A percentile compares a stretch with the other conserved stretches of the same genome.
phyloP scores from a whole-genome alignment of 92 coral and sea anemone genomes.

The Paragorgia papillata region DNA sequence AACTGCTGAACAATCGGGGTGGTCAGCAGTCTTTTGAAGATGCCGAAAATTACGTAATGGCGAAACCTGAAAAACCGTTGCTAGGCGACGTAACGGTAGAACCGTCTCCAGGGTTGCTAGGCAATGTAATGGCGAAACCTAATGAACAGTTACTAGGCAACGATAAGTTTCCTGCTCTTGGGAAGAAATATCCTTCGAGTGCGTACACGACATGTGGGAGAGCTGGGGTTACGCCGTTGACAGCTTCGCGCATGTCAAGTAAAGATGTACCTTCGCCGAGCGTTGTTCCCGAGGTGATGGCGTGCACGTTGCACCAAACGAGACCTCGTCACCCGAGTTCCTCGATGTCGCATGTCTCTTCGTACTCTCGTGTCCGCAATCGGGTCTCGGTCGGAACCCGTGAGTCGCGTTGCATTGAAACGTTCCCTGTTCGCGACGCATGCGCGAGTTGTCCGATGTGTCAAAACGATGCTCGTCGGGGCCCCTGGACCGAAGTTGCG shows the following conservation, averaged over 20 bases:
- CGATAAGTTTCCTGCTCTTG: background rate
- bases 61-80: background rate
- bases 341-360: background rate
- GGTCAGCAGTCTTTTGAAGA: background rate
- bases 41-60: background rate
- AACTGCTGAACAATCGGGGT: no score
- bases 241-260: background rate
- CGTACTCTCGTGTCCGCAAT: background rate
- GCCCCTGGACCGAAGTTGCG: background rate
- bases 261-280: background rate
- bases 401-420: background rate
- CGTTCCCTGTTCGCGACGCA: background rate
- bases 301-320: background rate
- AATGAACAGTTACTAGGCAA: background rate
- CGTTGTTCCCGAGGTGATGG: background rate
- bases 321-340: background rate
- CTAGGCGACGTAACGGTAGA: background rate
- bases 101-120: no score
- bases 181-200: background rate
- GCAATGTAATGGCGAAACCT: background rate
- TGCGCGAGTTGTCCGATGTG: slow-evolving; percentile 4
- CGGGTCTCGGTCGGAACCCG: background rate
- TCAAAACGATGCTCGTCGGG: background rate
- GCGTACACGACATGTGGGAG: background rate
- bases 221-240: background rate